These are phyloP conservation scores for Poecilus cupreus DNA, from an alignment of 2,888 invertebrate genomes.

Conservation along the genomic window DNA sequence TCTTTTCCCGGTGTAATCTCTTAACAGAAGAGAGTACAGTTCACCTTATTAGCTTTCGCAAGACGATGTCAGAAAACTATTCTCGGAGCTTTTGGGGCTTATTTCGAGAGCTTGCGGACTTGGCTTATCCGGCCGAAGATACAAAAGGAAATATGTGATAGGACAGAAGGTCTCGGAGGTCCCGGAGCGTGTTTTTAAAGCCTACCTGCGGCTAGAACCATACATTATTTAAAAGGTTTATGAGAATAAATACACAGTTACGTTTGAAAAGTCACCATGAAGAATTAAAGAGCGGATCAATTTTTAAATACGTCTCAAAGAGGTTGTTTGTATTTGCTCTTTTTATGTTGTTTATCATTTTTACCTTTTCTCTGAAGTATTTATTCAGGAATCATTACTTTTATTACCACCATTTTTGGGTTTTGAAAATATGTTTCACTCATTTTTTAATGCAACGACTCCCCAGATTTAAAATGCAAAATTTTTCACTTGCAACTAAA, in stretches of 20 bases:
- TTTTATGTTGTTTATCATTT: not conserved
- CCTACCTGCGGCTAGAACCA: not conserved
- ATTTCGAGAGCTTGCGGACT: constrained; percentile 28
- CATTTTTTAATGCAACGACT: too few relatives aligned
- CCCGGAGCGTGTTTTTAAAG: not conserved
- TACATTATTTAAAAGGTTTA: constrained; percentile 15
- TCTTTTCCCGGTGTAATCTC: not conserved
- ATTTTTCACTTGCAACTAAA: too few relatives aligned
- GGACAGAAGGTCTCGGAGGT: constrained; percentile 3
- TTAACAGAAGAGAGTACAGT: not conserved
- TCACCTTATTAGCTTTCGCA: constrained; percentile 26
- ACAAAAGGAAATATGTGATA: constrained; percentile 32
- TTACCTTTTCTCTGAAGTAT: not conserved
- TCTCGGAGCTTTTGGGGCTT: constrained; percentile 5
- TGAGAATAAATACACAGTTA: not conserved
- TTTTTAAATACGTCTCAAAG: not conserved
- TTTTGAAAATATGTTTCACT: not conserved
- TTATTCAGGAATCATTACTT: not conserved
- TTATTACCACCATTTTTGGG: too few relatives aligned
- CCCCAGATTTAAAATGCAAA: too few relatives aligned
- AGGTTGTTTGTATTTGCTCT: constrained; percentile 9
- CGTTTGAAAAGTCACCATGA: not conserved
- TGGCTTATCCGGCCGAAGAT: constrained; percentile 24
- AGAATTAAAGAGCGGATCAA: not conserved
- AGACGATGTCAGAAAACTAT: constrained; percentile 33